Conservation (phyloP, 2,797 vertebrate genomes). For the Iguana delicatissima region DNA sequence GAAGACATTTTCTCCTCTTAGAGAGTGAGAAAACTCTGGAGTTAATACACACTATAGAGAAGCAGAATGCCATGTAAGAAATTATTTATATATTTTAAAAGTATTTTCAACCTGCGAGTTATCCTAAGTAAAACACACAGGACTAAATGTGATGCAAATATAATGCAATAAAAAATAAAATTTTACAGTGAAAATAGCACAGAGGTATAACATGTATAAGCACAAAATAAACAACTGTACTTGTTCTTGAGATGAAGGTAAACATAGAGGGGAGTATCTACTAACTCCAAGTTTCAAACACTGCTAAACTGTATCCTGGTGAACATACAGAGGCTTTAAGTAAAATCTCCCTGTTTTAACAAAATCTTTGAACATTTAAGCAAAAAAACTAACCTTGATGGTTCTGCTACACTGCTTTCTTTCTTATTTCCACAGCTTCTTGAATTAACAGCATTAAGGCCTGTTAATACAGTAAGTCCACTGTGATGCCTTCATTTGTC, state of each 20-base stretch:
- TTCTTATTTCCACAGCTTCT: slow-evolving; percentile 45
- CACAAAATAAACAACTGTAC: background rate
- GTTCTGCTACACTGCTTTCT: slow-evolving; percentile 31
- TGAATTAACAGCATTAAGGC: background rate
- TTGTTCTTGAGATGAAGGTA: background rate
- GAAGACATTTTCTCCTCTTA: background rate
- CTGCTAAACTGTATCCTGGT: background rate
- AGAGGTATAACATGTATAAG: background rate
- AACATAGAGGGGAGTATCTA: background rate
- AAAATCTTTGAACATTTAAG: background rate
- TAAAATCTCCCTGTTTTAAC: background rate
- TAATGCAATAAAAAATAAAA: background rate
- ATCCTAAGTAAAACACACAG: background rate
- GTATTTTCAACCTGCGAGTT: background rate
- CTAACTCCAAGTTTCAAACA: background rate
- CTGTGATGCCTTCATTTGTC: slow-evolving; percentile 6
- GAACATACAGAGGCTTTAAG: background rate
- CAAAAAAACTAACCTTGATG: slow-evolving; percentile 64
- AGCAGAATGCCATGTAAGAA: background rate
- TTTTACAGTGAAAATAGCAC: background rate
- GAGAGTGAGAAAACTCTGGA: background rate
- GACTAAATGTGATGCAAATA: no score
- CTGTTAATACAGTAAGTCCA: background rate
- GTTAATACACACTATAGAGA: background rate
- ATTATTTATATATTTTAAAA: background rate